Conservation (phyloP, 2,797 vertebrate genomes). For the Typhlichthys subterraneus region DNA sequence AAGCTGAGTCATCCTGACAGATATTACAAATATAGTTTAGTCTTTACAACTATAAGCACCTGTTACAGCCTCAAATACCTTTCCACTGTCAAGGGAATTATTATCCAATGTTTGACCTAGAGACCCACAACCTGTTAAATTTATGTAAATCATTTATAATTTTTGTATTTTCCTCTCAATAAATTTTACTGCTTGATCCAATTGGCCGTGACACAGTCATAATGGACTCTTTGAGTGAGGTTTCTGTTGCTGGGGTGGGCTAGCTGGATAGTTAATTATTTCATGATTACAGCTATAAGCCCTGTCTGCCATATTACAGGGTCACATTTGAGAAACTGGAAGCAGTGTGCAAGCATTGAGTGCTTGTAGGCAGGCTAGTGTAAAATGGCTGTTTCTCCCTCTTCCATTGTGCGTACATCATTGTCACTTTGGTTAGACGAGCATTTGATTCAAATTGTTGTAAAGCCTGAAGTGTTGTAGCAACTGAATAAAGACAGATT, state of each 20-base stretch:
- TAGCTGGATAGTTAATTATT: constrained; percentile 43
- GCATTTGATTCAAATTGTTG: no score
- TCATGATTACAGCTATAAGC: constrained; percentile 45
- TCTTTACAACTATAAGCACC: no score
- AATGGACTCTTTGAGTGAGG: constrained; percentile 51
- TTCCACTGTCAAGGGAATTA: no score
- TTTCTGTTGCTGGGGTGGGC: constrained; percentile 42
- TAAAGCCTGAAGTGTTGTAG: no score
- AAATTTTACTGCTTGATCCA: constrained; percentile 33
- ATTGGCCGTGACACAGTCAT: constrained; percentile 39
- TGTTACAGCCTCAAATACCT: no score
- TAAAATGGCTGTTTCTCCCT: constrained; percentile 1
- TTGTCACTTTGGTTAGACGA: no score
- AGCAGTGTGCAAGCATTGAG: constrained; percentile 5
- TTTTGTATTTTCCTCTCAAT: constrained; percentile 30
- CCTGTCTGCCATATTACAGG: constrained; percentile 30
- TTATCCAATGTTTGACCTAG: neutral
- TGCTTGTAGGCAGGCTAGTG: neutral
- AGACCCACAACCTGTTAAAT: constrained; percentile 34
- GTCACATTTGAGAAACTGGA: constrained; percentile 30
- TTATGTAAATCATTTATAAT: constrained; percentile 38
- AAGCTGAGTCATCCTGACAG: constrained; percentile 47
- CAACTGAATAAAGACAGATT: no score
- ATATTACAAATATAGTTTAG: constrained; percentile 9
- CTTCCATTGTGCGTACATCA: constrained; percentile 7